Evolutionary conservation across 2,113 vertebrate genomes (phyloP).

Genomic region (Callipepla californica): DNA sequence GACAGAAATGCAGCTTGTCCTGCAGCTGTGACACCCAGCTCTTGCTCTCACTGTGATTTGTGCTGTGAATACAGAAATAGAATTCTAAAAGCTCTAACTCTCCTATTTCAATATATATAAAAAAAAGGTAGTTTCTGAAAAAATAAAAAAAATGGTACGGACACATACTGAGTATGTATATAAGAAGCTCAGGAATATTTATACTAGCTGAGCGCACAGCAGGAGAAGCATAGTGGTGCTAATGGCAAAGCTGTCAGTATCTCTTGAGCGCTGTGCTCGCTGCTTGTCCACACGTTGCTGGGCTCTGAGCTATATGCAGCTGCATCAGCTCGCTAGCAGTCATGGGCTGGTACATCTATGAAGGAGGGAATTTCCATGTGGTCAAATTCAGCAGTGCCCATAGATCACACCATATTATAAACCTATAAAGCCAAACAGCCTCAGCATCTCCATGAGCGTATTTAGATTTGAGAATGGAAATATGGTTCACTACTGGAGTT

Average conservation of each 20-base stretch:
- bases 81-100: background rate
- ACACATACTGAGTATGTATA: background rate
- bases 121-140: background rate
- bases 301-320: background rate
- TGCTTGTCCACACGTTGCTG: background rate
- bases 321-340: background rate
- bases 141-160: background rate
- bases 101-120: background rate
- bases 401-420: background rate
- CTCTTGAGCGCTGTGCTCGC: background rate
- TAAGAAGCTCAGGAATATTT: conserved; percentile 30
- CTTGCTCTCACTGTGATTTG: background rate
- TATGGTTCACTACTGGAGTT: background rate
- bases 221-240: background rate
- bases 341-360: background rate
- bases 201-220: background rate
- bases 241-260: background rate
- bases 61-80: background rate
- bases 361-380: background rate
- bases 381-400: background rate
- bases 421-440: background rate
- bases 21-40: background rate
- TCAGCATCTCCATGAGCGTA: background rate
- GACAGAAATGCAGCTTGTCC: background rate
- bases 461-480: background rate